These are phyloP conservation scores for Coelopa pilipes DNA, from an alignment of 2,888 invertebrate species.

Conservation along the genomic window DNA sequence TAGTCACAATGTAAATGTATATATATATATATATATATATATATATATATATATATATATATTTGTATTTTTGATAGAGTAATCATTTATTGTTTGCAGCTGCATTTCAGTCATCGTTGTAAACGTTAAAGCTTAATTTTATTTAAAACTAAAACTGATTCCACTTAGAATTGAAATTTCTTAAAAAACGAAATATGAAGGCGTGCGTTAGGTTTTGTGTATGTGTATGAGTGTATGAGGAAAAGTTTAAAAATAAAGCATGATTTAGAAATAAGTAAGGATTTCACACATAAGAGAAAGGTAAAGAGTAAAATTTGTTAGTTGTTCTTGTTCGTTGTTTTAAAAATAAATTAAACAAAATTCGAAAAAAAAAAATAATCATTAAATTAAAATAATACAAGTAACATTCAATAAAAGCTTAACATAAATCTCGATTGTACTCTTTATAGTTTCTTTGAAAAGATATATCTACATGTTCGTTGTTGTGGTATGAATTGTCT, in stretches of 20 bases:
- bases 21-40: no score
- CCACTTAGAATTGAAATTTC: background rate
- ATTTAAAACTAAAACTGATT: slow-evolving; percentile 11
- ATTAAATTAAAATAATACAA: slow-evolving; percentile 16
- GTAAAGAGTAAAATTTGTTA: background rate
- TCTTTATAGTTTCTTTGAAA: slow-evolving; percentile 41
- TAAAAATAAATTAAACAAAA: slow-evolving; percentile 19
- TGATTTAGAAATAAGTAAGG: slow-evolving; percentile 3
- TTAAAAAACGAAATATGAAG: background rate
- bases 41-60: no score
- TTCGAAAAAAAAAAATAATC: slow-evolving; percentile 15
- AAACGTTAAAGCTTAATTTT: background rate
- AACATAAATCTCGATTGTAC: slow-evolving; percentile 37
- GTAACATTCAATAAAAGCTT: slow-evolving; percentile 19
- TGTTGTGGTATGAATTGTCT: slow-evolving; percentile 4
- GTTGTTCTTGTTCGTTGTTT: slow-evolving; percentile 23
- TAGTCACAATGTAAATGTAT: background rate
- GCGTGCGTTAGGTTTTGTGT: background rate
- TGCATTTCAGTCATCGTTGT: slow-evolving; percentile 26
- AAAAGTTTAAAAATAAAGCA: background rate
- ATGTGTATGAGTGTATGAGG: slow-evolving; percentile 37
- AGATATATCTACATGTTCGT: slow-evolving; percentile 11
- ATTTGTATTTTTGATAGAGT: background rate
- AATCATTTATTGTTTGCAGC: background rate
- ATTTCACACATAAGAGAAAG: background rate